Evolutionary conservation across 2,888 invertebrate genomes (phyloP).

Genomic region (Sphaeridia pumilis): DNA sequence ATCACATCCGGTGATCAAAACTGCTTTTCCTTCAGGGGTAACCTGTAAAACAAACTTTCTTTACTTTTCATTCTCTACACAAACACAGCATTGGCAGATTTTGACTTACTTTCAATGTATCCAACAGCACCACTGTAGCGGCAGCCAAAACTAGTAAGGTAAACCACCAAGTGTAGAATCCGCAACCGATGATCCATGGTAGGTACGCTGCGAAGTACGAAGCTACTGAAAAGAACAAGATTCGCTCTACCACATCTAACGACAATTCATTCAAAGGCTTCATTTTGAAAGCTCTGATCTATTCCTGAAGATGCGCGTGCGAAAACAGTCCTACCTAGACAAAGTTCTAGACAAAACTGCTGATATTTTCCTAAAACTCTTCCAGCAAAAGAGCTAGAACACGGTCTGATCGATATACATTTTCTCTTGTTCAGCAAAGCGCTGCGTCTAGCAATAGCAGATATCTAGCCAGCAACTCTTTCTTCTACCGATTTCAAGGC

Average conservation of each 20-base stretch:
- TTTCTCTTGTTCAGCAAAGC: no score
- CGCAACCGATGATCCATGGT: slow-evolving; percentile 8
- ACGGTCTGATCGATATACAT: no score
- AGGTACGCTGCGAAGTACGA: slow-evolving; percentile 7
- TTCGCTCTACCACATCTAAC: slow-evolving; percentile 4
- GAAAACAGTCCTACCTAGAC: no score
- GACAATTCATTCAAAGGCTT: background rate
- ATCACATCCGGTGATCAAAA: slow-evolving; percentile 73
- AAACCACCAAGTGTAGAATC: slow-evolving; percentile 6
- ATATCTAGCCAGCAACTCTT: no score
- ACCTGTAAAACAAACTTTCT: slow-evolving; percentile 46
- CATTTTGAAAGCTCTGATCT: no score
- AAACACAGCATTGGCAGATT: no score
- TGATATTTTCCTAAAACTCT: no score
- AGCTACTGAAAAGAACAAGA: slow-evolving; percentile 4
- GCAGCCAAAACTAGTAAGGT: background rate
- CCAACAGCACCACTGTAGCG: slow-evolving; percentile 4
- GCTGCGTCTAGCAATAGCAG: no score
- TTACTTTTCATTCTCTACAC: background rate
- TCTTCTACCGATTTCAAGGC: no score
- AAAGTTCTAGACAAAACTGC: no score
- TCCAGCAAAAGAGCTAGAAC: no score
- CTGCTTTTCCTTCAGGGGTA: slow-evolving; percentile 68
- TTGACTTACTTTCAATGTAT: slow-evolving; percentile 1
- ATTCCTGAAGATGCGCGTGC: no score